Conservation (phyloP, 2,113 vertebrate species). For the Nipponia nippon region DNA sequence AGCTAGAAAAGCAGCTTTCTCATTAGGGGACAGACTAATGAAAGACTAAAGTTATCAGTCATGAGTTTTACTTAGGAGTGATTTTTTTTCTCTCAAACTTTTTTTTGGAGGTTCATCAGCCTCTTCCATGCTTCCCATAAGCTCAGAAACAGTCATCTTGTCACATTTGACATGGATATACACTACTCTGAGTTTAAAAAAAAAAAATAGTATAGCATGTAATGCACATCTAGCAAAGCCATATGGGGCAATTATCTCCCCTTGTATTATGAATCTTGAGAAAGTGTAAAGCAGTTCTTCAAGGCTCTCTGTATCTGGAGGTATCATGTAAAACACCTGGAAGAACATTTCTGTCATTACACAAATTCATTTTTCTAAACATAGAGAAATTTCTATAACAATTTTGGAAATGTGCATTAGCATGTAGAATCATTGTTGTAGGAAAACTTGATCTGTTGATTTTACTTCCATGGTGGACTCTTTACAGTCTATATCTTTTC, state of each 20-base stretch:
- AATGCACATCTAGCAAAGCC: background rate
- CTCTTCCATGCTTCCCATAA: background rate
- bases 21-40: constrained; percentile 51
- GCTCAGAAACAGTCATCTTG: background rate
- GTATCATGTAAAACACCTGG: constrained; percentile 43
- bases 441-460: constrained; percentile 87
- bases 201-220: background rate
- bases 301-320: constrained; percentile 12
- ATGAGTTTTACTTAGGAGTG: background rate
- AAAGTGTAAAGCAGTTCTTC: constrained; percentile 11
- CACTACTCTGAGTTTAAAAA: background rate
- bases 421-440: constrained; percentile 62
- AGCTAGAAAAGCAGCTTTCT: constrained; percentile 66
- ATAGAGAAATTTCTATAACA: constrained; percentile 54
- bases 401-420: constrained; percentile 69
- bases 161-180: background rate
- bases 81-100: background rate
- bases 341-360: constrained; percentile 23
- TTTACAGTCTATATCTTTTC: constrained; percentile 83
- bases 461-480: constrained; percentile 76
- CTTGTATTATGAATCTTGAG: constrained; percentile 22
- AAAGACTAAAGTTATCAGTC: background rate
- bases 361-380: constrained; percentile 51
- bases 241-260: constrained; percentile 1
- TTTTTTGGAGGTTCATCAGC: background rate